Evolutionary conservation across 2,888 invertebrate species (phyloP).

Genomic region (Drosophila macrothrix): DNA sequence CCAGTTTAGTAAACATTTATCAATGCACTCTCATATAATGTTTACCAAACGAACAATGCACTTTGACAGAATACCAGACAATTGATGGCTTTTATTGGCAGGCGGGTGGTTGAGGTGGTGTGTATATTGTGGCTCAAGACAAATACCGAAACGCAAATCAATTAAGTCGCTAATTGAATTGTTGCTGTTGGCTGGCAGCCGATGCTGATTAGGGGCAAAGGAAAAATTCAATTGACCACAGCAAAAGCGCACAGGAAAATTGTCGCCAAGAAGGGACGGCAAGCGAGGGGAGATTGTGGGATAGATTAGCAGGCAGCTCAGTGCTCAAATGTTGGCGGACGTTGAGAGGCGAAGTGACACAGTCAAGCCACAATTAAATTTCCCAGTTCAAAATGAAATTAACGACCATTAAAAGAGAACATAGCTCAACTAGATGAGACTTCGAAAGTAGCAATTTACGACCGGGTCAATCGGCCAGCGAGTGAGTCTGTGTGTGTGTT

Average conservation of each 20-base stretch:
- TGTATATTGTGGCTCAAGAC: conserved; percentile 22
- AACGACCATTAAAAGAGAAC: conserved; percentile 61
- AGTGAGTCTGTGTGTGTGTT: conserved; percentile 21
- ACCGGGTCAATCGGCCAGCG: conserved; percentile 64
- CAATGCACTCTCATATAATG: conserved; percentile 3
- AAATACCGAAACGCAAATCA: conserved; percentile 64
- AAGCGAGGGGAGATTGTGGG: not conserved
- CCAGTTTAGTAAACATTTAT: conserved; percentile 14
- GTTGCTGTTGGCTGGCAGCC: conserved; percentile 32
- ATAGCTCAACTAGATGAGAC: conserved; percentile 34
- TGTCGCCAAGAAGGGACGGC: conserved; percentile 2
- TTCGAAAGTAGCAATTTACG: conserved; percentile 41
- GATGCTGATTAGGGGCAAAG: conserved; percentile 61
- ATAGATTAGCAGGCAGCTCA: conserved; percentile 8
- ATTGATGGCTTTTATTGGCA: conserved; percentile 12
- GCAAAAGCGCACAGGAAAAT: conserved; percentile 48
- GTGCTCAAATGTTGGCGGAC: not conserved
- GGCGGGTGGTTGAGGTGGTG: not conserved
- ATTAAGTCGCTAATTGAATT: conserved; percentile 69
- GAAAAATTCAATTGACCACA: conserved; percentile 59
- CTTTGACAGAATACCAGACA: conserved; percentile 25
- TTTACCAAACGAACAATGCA: conserved; percentile 27
- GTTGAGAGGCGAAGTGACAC: conserved; percentile 5
- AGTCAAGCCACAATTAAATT: conserved; percentile 68
- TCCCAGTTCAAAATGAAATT: conserved; percentile 63